These are phyloP conservation scores for Centropus bengalensis DNA, from an alignment of 2,113 vertebrate genomes.

Conservation along the genomic window DNA sequence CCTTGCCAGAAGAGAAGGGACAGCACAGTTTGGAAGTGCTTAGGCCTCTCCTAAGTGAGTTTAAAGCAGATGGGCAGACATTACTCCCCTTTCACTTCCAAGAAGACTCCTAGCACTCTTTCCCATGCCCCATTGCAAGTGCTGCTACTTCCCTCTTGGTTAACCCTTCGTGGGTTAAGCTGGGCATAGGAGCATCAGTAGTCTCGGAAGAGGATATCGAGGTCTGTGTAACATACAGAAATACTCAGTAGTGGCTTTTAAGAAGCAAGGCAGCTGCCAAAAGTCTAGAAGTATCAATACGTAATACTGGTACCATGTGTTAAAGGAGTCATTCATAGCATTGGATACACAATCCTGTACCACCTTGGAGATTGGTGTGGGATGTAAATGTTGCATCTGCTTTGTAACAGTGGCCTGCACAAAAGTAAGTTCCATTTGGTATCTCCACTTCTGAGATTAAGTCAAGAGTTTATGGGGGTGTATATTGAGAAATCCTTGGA, in stretches of 20 bases:
- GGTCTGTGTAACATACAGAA: not conserved
- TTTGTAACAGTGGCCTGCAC: not conserved
- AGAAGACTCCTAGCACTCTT: not conserved
- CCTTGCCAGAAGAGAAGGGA: not conserved
- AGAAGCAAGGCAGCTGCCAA: not conserved
- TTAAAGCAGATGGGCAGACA: not conserved
- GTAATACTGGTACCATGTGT: not conserved
- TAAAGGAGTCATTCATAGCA: not conserved
- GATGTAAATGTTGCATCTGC: not conserved
- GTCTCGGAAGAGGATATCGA: not conserved
- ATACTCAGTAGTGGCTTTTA: not conserved
- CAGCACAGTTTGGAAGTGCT: not conserved
- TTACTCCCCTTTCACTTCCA: not conserved
- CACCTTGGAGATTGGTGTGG: not conserved
- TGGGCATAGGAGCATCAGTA: not conserved
- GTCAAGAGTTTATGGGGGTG: not conserved
- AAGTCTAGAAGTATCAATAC: not conserved
- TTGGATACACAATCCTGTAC: not conserved
- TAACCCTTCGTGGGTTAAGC: not conserved
- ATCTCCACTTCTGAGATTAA: not conserved
- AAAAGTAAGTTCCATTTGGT: not conserved
- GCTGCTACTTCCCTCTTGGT: not conserved
- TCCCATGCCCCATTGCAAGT: not conserved
- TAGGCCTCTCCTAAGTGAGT: not conserved
- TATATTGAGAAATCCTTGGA: conserved; percentile 32